A percentile compares a stretch with the other conserved stretches of the same genome.
phyloP scores from a whole-genome alignment of 1,140 invertebrate genomes.

The Zaprionus davidi region DNA sequence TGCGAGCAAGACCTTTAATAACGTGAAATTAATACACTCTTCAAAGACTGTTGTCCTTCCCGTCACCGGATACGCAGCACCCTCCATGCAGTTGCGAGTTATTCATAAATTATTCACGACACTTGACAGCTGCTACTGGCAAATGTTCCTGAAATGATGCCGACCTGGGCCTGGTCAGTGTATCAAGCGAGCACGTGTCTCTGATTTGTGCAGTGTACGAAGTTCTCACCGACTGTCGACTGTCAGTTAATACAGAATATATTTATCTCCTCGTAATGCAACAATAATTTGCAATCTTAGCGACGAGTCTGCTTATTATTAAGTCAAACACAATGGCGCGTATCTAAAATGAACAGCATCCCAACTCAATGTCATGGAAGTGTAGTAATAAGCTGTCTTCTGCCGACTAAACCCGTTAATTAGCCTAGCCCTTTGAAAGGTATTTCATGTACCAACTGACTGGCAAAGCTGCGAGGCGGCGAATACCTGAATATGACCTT shows the following conservation, averaged over 20 bases:
- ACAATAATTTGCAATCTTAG: background rate
- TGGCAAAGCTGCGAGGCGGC: background rate
- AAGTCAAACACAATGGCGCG: background rate
- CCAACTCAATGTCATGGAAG: slow-evolving; percentile 2
- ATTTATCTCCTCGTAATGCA: background rate
- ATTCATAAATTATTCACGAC: slow-evolving; percentile 78
- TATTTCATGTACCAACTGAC: slow-evolving; percentile 20
- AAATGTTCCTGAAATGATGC: slow-evolving; percentile 37
- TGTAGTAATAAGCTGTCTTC: background rate
- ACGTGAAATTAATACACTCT: slow-evolving; percentile 64
- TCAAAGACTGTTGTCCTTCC: background rate
- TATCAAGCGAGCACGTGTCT: slow-evolving; percentile 25
- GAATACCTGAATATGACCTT: slow-evolving; percentile 50
- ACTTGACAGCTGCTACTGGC: slow-evolving; percentile 75
- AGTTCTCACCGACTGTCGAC: background rate
- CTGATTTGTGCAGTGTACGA: slow-evolving; percentile 18
- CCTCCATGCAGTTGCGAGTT: slow-evolving; percentile 51
- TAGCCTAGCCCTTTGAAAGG: slow-evolving; percentile 19
- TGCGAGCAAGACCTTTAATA: slow-evolving; percentile 11
- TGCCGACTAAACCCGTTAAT: slow-evolving; percentile 25
- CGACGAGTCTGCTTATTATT: background rate
- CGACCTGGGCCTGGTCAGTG: slow-evolving; percentile 14
- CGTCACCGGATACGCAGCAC: background rate
- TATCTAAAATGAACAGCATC: background rate
- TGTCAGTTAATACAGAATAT: background rate